A percentile compares a stretch with the other conserved stretches of the same genome.
Conservation (phyloP, 2,888 invertebrate genomes). For the Strigamia crassipes region DNA sequence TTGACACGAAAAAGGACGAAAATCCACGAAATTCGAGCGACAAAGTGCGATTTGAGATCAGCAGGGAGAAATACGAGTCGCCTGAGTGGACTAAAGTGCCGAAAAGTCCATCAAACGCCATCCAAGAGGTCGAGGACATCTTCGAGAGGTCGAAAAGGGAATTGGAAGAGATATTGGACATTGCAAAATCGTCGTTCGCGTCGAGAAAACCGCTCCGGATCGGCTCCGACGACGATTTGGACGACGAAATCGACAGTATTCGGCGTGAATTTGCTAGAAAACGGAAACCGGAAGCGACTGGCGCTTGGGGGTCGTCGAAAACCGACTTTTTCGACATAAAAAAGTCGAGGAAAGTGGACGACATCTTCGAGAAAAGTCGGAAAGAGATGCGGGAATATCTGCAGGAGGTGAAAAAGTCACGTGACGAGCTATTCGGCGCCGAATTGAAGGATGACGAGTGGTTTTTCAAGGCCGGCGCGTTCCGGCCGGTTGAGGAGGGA, state of each 20-base stretch:
- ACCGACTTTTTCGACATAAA: not conserved
- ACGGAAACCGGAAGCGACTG: not conserved
- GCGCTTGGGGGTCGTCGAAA: not conserved
- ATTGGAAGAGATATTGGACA: not conserved
- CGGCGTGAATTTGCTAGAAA: not conserved
- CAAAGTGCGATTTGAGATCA: not conserved
- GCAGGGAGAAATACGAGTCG: not conserved
- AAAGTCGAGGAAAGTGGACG: not conserved
- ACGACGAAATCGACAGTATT: not conserved
- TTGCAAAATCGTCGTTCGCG: not conserved
- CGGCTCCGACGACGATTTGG: not conserved
- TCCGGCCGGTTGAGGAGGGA: not conserved
- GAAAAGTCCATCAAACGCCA: not conserved
- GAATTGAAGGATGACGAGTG: not conserved
- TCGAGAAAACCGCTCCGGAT: not conserved
- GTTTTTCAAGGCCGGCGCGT: not conserved
- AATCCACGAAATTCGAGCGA: not conserved
- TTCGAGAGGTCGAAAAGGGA: not conserved
- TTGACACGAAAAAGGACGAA: too few species aligned
- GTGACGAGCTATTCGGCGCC: not conserved
- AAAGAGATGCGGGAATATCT: not conserved
- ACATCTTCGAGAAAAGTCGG: not conserved
- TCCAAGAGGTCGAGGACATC: not conserved
- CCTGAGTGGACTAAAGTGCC: too few species aligned
- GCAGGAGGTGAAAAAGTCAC: not conserved